Evolutionary conservation across 2,888 invertebrate species (phyloP), one percentile per base, ranked within the genome.

Genomic region (Andricus curvator): DNA sequence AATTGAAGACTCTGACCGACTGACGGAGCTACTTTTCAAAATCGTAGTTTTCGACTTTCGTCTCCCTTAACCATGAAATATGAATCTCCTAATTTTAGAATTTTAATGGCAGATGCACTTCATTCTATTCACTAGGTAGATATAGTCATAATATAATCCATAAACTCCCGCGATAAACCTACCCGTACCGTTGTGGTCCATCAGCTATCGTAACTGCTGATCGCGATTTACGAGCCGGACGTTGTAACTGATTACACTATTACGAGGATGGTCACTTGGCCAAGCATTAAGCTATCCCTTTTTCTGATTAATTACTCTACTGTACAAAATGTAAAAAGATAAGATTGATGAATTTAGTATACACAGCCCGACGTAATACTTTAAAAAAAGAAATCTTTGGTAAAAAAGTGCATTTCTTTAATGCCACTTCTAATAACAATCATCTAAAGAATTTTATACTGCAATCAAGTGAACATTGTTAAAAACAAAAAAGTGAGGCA

Each of bases 171-270:
- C 33, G n/a, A 74, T 74, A 56, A 74, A 56, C 51, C 51, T n/a
- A 74, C 33, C 74, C 51, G 51, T 56, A 74, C 25, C 66, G 15
- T 68, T 41, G 48, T 25, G 68, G 48, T 51, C 48, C 68, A 51
- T 70, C 68, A 48, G 29, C 48, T 70, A 70, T 70, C 56, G n/a
- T 56, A 74, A 74, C 70, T 74, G 64, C 80, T 60, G 80, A 82
- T 82, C 82, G 78, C 68, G 78, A 82, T 82, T 82, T 82, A 82
- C 78, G 56, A 70, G 68, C 77, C 79, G 80, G 62, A 80, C 74
- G 78, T 82, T 60, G 76, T 82, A 82, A 81, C 81, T 80, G 82
- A 78, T 82, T 81, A 78, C 80, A 66, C 74, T 74, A 56, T 56
- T 74, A 74, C 74, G 74, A 33, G 33, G 74, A 20, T 74, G 56